Evolutionary conservation across 2,113 vertebrate genomes (phyloP).

Genomic region (Callaeas wilsoni): DNA sequence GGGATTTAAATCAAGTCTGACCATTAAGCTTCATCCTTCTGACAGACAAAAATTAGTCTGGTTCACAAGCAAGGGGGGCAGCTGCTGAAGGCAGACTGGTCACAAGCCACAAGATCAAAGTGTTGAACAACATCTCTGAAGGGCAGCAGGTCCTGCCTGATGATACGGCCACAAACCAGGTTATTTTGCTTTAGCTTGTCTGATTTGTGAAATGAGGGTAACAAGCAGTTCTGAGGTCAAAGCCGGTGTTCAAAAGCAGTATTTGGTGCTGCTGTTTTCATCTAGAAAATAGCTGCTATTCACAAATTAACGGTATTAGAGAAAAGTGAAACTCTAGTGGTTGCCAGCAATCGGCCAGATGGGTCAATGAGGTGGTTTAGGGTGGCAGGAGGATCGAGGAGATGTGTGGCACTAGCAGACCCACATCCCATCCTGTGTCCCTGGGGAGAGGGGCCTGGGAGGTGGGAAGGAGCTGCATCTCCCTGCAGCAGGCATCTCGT

Average conservation of each 20-base stretch:
- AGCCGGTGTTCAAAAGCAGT: background rate
- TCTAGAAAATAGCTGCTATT: background rate
- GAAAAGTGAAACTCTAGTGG: background rate
- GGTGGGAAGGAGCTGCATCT: background rate
- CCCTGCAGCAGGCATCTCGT: background rate
- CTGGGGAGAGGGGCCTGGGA: background rate
- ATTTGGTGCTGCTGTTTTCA: background rate
- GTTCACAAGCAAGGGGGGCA: background rate
- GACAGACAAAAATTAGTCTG: background rate
- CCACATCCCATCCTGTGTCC: background rate
- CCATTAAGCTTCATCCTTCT: background rate
- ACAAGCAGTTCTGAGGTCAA: background rate
- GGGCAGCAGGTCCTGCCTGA: background rate
- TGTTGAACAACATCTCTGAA: background rate
- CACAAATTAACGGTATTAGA: background rate
- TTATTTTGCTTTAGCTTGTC: background rate
- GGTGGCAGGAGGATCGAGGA: background rate
- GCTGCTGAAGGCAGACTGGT: background rate
- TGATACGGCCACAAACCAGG: background rate
- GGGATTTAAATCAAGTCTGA: slow-evolving; percentile 9
- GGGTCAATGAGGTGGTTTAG: background rate
- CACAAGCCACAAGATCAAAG: background rate
- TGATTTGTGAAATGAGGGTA: background rate
- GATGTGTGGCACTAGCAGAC: background rate
- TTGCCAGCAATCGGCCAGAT: rapidly evolving